Percentiles rank a stretch among this genome's conserved stretches.
These are phyloP conservation scores for Platygyra sinensis DNA, from an alignment of 64 coral and sea anemone species.

Conservation along the genomic window DNA sequence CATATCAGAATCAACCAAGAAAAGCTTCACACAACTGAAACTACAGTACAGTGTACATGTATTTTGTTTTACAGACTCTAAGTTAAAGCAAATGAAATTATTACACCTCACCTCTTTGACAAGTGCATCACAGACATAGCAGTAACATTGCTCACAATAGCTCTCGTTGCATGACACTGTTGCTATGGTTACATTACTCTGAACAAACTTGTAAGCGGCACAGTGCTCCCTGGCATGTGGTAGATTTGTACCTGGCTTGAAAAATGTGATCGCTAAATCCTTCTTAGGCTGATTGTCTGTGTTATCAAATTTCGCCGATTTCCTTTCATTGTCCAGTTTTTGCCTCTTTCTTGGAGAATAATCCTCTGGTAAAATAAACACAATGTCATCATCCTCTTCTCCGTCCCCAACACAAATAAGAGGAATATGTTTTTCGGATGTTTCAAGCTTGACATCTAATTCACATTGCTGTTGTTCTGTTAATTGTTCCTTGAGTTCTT, in stretches of 20 bases:
- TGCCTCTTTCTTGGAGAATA: constrained; percentile 79
- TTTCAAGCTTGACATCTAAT: constrained; percentile 66
- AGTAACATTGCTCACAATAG: constrained; percentile 76
- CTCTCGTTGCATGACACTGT: constrained; percentile 66
- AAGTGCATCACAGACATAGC: constrained; percentile 71
- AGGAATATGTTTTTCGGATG: constrained; percentile 7
- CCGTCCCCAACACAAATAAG: constrained; percentile 61
- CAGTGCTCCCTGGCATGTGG: constrained; percentile 87
- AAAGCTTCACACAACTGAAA: no score
- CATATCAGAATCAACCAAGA: no score
- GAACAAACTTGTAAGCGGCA: constrained; percentile 68
- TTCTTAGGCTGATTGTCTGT: background rate
- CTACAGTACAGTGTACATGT: no score
- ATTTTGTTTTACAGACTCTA: no score
- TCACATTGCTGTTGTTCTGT: constrained; percentile 24
- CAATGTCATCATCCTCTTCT: constrained; percentile 64
- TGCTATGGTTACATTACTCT: constrained; percentile 53
- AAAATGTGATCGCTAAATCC: constrained; percentile 68
- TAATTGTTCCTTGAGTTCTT: constrained; percentile 45
- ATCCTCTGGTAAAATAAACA: constrained; percentile 83
- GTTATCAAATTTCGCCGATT: background rate
- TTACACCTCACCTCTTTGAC: constrained; percentile 60
- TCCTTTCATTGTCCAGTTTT: constrained; percentile 43
- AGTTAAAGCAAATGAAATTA: no score
- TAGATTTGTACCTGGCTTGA: constrained; percentile 52